Evolutionary conservation across 2,888 invertebrate species (phyloP), one percentile per base, ranked within the genome.

Genomic region (Drosophila melanocephala): DNA sequence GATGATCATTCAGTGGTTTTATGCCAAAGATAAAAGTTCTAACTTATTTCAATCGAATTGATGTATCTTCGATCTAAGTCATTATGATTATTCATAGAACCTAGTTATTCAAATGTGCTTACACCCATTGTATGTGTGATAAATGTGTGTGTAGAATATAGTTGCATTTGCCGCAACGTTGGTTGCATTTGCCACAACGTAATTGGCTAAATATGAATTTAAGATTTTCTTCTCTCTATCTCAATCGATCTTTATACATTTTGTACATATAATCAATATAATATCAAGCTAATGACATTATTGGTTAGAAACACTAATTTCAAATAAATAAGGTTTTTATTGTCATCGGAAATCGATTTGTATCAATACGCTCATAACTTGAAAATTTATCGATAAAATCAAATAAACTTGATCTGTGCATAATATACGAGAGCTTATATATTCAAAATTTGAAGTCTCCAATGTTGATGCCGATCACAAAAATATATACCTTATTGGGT

Each of bases 21-120:
- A 19, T 3, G 39, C 7, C 37, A 0, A 4, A 39, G 9, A 4
- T 2, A 10, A 22, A 0, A 6, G 12, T 12, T 44, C 3, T 3
- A n/a, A n/a, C 12, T 12, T 22, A 22, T 0, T 14, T 3, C 22
- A 14, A 1, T 47, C 7, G 22, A 22, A 22, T 14, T 14, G 3
- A n/a, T 6, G 1, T 6, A 3, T 22, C 22, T 3, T 22, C 3
- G 14, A 47, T 47, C 14, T 7, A 47, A 47, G 39, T n/a, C 19
- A 42, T 5, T 47, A 47, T 1, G 4, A 28, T 1, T 42, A n/a
- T n/a, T n/a, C 9, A 39, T 9, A 39, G n/a, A n/a, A n/a, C 9
- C n/a, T 10, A 6, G 6, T 7, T 37, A 39, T 9, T n/a, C 33
- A 12, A 1, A 33, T 12, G 12, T 33, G 12, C 22, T 22, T 22